Conservation (phyloP, 1,140 invertebrate genomes). For the Drosophila mauritiana region DNA sequence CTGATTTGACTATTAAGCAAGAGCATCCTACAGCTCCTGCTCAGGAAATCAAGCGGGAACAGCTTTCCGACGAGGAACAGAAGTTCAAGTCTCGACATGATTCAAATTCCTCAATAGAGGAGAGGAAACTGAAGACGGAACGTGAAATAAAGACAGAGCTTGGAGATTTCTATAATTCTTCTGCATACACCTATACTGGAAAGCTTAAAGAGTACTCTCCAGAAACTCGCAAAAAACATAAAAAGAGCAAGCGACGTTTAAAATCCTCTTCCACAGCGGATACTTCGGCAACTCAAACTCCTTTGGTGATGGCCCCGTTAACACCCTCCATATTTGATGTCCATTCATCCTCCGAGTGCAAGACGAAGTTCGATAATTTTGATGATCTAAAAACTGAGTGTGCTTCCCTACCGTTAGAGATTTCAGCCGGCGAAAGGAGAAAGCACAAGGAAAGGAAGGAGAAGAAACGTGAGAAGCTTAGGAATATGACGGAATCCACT, state of each 20-base stretch:
- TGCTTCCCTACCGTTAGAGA: slow-evolving; percentile 3
- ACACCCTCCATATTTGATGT: slow-evolving; percentile 59
- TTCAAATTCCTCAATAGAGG: slow-evolving; percentile 68
- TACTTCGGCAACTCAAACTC: slow-evolving; percentile 9
- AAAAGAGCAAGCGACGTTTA: slow-evolving; percentile 92
- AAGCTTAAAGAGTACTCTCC: slow-evolving; percentile 73
- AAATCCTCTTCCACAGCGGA: slow-evolving; percentile 86
- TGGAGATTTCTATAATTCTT: slow-evolving; percentile 59
- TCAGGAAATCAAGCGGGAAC: slow-evolving; percentile 80
- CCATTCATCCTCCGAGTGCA: slow-evolving; percentile 40
- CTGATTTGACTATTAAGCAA: slow-evolving; percentile 83
- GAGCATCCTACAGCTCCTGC: slow-evolving; percentile 24
- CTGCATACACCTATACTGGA: slow-evolving; percentile 20
- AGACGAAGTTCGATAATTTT: slow-evolving; percentile 59
- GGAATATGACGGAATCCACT: slow-evolving; percentile 76
- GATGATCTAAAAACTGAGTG: slow-evolving; percentile 61
- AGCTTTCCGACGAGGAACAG: slow-evolving; percentile 56
- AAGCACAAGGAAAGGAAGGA: slow-evolving; percentile 87
- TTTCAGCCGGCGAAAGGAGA: slow-evolving; percentile 48
- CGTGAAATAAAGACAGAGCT: slow-evolving; percentile 78
- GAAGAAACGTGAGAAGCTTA: slow-evolving; percentile 89
- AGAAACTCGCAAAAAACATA: slow-evolving; percentile 90
- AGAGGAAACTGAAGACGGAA: slow-evolving; percentile 63
- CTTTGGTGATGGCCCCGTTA: slow-evolving; percentile 12
- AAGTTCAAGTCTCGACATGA: slow-evolving; percentile 64